Base-by-base conservation (phyloP, 2,113 vertebrate species). In the Cebidichthys violaceus region DNA sequence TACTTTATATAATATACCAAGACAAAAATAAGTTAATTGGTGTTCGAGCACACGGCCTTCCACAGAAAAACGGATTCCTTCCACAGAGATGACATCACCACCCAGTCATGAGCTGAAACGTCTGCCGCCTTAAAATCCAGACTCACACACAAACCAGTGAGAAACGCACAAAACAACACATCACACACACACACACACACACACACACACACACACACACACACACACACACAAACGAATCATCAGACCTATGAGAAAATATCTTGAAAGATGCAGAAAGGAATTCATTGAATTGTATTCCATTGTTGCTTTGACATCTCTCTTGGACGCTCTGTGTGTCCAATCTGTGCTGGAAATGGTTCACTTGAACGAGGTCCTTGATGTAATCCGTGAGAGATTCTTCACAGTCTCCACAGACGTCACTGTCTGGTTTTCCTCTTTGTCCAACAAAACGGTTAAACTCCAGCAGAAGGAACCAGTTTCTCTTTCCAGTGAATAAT, bases 31-130 rank as follows among this genome's bases (percentile, higher is more conserved):
- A 7, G 27, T 61, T 41, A 24, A 68, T 24, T 55, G 35, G 45
- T 47, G 20, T 72, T 43, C 22, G 8, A 73, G 24, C 14, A 4
- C 20, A 2, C 22, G 3, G 24, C 4, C 22, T 57, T 74, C 24
- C 39, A 66, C 33, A 50, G 64, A 79, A 65, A 79, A 73, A 64
- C 24, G 7, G 62, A 74, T 22, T 24, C 74, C 72, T 77, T 80
- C 81, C 55, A 81, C 55, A 85, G 70, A 2, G n/a, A 89, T 91
- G 85, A 92, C 88, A 71, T 92, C 86, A 89, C 47, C 74, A 33
- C n/a, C 39, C 68, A 86, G 88, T 41, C 85, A 80, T 84, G 83
- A 84, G 72, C 79, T 75, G n/a, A 64, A 84, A 79, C 54, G 68
- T 78, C 83, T 86, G 78, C 82, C 50, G 33, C 50, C 71, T 67